Evolutionary conservation across 2,888 invertebrate genomes (phyloP).

Genomic region (Microdon myrmicae): DNA sequence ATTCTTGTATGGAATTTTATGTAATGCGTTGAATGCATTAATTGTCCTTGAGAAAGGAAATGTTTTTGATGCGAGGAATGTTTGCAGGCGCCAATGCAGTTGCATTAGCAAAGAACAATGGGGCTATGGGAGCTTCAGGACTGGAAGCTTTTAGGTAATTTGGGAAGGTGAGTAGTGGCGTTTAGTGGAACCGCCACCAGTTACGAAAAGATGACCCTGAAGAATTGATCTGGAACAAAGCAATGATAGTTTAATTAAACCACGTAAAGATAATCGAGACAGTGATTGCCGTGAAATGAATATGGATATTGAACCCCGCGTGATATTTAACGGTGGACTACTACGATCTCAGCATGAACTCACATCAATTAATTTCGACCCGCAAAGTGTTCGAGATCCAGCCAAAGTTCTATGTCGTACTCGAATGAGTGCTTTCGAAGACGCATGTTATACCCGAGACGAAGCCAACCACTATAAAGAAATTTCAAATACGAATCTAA

Average conservation of each 20-base stretch:
- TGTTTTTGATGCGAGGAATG: too few relatives aligned
- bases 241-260: constrained; percentile 44
- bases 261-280: constrained; percentile 54
- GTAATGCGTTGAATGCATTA: too few relatives aligned
- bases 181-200: too few relatives aligned
- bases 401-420: constrained; percentile 82
- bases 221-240: constrained; percentile 40
- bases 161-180: too few relatives aligned
- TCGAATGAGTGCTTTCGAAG: constrained; percentile 85
- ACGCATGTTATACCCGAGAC: constrained; percentile 91
- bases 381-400: constrained; percentile 75
- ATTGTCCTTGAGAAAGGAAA: too few relatives aligned
- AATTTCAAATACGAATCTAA: too few relatives aligned
- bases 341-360: constrained; percentile 34
- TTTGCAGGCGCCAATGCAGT: too few relatives aligned
- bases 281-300: constrained; percentile 67
- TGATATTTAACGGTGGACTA: constrained; percentile 61
- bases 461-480: constrained; percentile 90
- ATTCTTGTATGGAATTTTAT: too few relatives aligned
- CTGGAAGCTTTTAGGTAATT: too few relatives aligned
- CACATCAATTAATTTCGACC: constrained; percentile 63
- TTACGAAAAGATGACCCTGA: constrained; percentile 56
- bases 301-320: constrained; percentile 66
- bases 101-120: too few relatives aligned
- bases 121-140: too few relatives aligned